Percentiles rank a stretch among this genome's conserved stretches.
Evolutionary conservation across 2,113 vertebrate species (phyloP).

Genomic region (Donacobius atricapilla): DNA sequence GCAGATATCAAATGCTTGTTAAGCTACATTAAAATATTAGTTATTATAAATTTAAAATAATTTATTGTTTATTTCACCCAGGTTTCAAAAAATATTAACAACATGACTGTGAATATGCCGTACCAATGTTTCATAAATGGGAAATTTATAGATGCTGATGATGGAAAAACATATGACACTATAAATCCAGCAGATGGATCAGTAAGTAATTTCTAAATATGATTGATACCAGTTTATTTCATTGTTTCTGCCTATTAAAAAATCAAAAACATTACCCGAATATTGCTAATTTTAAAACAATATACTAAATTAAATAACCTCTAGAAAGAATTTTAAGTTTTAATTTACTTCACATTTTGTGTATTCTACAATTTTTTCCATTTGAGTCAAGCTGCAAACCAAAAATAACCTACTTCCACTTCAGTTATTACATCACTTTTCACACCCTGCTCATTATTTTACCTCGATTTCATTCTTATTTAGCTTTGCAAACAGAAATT

Average conservation of each 20-base stretch:
- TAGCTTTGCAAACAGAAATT: not conserved
- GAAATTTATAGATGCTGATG: slow-evolving; percentile 74
- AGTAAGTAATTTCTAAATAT: slow-evolving; percentile 68
- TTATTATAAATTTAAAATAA: not conserved
- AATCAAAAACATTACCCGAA: not conserved
- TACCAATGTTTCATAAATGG: slow-evolving; percentile 86
- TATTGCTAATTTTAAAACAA: not conserved
- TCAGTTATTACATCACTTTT: not conserved
- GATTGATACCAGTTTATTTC: not conserved
- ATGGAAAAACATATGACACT: slow-evolving; percentile 77
- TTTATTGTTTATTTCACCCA: slow-evolving; percentile 28
- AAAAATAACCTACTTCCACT: not conserved
- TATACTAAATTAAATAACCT: not conserved
- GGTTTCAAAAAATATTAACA: slow-evolving; percentile 77
- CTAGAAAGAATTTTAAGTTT: not conserved
- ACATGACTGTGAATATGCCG: slow-evolving; percentile 82
- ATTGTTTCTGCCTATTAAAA: not conserved
- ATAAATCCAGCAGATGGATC: slow-evolving; percentile 83
- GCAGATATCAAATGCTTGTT: not conserved
- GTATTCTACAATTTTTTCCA: not conserved
- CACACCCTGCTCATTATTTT: not conserved
- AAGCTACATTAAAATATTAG: not conserved
- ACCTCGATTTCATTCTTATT: not conserved
- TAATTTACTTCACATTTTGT: not conserved
- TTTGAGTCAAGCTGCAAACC: not conserved